These are phyloP conservation scores for Orchesellides sinensis DNA, from an alignment of 2,888 invertebrate species.

Conservation along the genomic window DNA sequence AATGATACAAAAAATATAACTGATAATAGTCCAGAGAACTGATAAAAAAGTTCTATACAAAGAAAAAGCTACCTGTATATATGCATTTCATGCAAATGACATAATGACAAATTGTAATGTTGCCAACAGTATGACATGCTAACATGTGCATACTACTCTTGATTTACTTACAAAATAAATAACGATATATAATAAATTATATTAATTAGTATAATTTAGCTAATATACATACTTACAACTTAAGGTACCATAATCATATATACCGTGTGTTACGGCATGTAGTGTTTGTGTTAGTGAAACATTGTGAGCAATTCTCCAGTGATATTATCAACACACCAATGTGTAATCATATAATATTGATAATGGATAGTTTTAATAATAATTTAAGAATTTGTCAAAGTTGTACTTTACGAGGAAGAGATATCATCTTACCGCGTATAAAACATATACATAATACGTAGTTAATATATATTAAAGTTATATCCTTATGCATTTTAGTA, in stretches of 20 bases:
- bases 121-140: conserved; percentile 64
- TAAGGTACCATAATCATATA: neutral
- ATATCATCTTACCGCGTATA: no score
- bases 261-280: no score
- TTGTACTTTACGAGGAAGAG: no score
- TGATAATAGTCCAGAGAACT: conserved; percentile 60
- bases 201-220: neutral
- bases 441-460: neutral
- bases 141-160: conserved; percentile 62
- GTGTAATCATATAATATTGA: conserved; percentile 63
- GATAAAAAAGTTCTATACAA: conserved; percentile 47
- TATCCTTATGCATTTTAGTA: conserved; percentile 1
- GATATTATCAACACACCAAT: conserved; percentile 71
- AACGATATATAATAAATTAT: neutral
- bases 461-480: neutral
- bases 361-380: neutral
- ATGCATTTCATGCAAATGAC: conserved; percentile 60
- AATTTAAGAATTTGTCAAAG: no score
- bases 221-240: neutral
- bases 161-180: conserved; percentile 2
- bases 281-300: conserved; percentile 49
- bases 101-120: conserved; percentile 52
- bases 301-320: conserved; percentile 73
- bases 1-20: conserved; percentile 28
- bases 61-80: conserved; percentile 64